Evolutionary conservation across 2,797 vertebrate species (phyloP), one percentile per base, ranked within the genome.

Genomic region (Thalassophryne amazonica): DNA sequence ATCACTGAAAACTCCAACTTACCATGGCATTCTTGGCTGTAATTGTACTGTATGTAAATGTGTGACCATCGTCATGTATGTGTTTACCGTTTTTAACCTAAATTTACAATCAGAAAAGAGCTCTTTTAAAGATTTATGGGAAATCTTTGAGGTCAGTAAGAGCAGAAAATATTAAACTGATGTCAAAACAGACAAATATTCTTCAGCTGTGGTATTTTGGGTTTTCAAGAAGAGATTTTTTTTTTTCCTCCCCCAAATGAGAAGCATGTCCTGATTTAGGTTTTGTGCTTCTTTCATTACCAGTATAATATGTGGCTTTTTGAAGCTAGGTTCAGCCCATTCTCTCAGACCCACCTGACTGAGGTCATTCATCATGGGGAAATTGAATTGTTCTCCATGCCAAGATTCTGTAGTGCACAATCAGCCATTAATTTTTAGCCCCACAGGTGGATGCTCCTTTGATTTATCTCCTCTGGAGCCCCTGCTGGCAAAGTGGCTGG

Each of bases 311-410:
- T 40, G 42, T 47, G 51, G 13, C 9, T 43, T 49, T 56, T 45
- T 65, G 25, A 54, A 64, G 64, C 51, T 56, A 40, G 21, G 54
- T 49, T 36, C 23, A 16, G 58, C 40, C 49, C 32, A 39, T 30
- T 79, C 58, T 66, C 64, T 84, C 57, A 54, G 51, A 50, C 69
- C 70, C 74, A 46, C 71, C 69, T 76, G 67, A 40, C 53, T 69
- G 48, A 15, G 72, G 51, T 69, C 81, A 74, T 90, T 84, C 77
- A 88, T 91, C 86, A 88, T 16, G 4, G 28, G 65, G 61, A 88
- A 87, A 89, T 84, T 85, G 77, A 89, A 88, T 85, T 83, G 79
- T 86, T 90, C 75, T 77, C 65, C 22, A 33, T 78, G 83, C 82
- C 83, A 80, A 83, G 78, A 87, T 72, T 73, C 78, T 61, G 71